A percentile compares a stretch with the other conserved stretches of the same genome.
phyloP scores from a whole-genome alignment of 2,888 invertebrate species.

The Smittia aterrima region DNA sequence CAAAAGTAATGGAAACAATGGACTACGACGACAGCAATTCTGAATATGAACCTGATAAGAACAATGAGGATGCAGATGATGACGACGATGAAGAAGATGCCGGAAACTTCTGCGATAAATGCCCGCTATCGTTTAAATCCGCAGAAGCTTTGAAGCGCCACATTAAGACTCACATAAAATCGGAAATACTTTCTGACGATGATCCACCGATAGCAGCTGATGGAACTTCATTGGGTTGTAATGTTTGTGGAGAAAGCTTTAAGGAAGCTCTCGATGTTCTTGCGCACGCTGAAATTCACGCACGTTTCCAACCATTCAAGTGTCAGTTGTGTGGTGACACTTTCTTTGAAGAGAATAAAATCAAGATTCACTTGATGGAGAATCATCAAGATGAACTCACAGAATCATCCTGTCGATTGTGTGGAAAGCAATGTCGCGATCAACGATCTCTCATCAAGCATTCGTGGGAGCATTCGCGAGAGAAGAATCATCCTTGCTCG shows the following conservation, averaged over 20 bases:
- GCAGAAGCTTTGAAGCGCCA: slow-evolving; percentile 72
- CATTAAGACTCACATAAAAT: slow-evolving; percentile 55
- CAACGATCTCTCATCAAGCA: slow-evolving; percentile 66
- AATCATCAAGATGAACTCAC: slow-evolving; percentile 62
- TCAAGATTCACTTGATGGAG: slow-evolving; percentile 63
- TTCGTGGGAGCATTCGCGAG: slow-evolving; percentile 66
- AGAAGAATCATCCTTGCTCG: slow-evolving; percentile 63
- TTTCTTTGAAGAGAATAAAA: slow-evolving; percentile 62
- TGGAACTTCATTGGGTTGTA: slow-evolving; percentile 62
- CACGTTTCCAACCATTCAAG: slow-evolving; percentile 59
- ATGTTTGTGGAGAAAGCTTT: slow-evolving; percentile 76
- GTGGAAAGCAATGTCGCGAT: slow-evolving; percentile 69
- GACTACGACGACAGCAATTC: slow-evolving; percentile 50
- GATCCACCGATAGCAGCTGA: background rate
- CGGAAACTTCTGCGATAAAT: slow-evolving; percentile 66
- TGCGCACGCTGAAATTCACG: slow-evolving; percentile 77
- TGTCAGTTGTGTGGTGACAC: slow-evolving; percentile 67
- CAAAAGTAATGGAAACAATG: background rate
- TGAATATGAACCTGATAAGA: slow-evolving; percentile 51
- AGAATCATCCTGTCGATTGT: slow-evolving; percentile 64
- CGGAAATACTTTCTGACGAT: slow-evolving; percentile 27
- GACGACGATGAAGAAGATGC: slow-evolving; percentile 62
- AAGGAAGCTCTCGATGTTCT: slow-evolving; percentile 72
- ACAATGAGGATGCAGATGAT: slow-evolving; percentile 56
- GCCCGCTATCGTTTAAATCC: slow-evolving; percentile 76